Conservation (phyloP, 2,113 vertebrate genomes). For the Urocitellus parryii region DNA sequence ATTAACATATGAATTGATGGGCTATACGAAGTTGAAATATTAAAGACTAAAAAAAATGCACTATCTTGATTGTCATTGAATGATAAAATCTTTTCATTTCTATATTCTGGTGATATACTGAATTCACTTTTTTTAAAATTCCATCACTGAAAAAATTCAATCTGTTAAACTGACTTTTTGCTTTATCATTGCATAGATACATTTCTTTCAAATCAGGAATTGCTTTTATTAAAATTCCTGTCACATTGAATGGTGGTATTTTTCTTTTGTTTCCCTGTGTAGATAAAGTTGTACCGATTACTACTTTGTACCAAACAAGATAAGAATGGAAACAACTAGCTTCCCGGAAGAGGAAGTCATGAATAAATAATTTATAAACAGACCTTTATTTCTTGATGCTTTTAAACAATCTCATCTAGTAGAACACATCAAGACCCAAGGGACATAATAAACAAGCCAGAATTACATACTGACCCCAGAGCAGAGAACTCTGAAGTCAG, state of each 20-base stretch:
- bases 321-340: background rate
- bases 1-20: constrained; percentile 52
- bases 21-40: constrained; percentile 29
- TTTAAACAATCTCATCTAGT: constrained; percentile 30
- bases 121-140: background rate
- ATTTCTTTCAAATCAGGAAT: constrained; percentile 42
- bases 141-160: constrained; percentile 37
- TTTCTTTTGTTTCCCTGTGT: constrained; percentile 54
- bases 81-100: constrained; percentile 41
- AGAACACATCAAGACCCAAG: background rate
- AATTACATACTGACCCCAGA: background rate
- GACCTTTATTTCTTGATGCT: constrained; percentile 20
- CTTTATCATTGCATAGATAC: constrained; percentile 15
- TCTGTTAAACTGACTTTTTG: constrained; percentile 12
- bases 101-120: background rate
- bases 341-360: constrained; percentile 35
- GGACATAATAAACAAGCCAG: constrained; percentile 2
- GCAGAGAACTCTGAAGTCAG: background rate
- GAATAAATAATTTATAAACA: constrained; percentile 43
- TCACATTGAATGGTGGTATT: constrained; percentile 41
- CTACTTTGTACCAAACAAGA: constrained; percentile 33
- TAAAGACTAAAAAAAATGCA: constrained; percentile 27
- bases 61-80: background rate
- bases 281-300: constrained; percentile 26
- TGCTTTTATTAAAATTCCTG: constrained; percentile 62